Percentiles rank a stretch among this genome's conserved stretches.
Conservation (phyloP, 1,140 invertebrate genomes). For the Cotesia glomerata region DNA sequence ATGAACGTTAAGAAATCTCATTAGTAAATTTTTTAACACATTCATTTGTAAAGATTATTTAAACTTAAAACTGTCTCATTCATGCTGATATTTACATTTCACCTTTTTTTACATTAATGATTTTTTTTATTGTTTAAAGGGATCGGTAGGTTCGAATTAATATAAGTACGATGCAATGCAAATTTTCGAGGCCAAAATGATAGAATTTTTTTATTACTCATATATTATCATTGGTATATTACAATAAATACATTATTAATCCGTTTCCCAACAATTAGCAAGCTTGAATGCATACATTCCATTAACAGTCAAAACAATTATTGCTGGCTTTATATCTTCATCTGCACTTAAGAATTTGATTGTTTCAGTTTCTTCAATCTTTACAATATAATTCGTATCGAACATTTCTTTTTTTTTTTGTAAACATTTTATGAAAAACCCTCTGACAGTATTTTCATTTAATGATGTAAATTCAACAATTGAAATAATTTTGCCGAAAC, state of each 20-base stretch:
- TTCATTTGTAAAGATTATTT: too few relatives aligned
- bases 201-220: too few relatives aligned
- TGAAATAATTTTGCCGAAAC: background rate
- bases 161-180: too few relatives aligned
- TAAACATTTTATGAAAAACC: background rate
- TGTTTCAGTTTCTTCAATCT: conserved; percentile 9
- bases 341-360: background rate
- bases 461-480: background rate
- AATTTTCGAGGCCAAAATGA: too few relatives aligned
- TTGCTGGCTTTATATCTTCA: background rate
- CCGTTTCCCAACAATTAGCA: background rate
- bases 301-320: background rate
- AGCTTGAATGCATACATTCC: background rate
- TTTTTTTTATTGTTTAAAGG: too few relatives aligned
- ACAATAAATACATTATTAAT: background rate
- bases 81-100: too few relatives aligned
- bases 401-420: background rate
- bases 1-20: too few relatives aligned
- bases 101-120: too few relatives aligned
- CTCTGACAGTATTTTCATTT: background rate
- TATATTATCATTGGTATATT: too few relatives aligned
- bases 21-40: too few relatives aligned
- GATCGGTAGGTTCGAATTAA: too few relatives aligned
- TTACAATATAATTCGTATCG: background rate
- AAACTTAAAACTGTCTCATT: too few relatives aligned